Conservation (phyloP, 2,888 invertebrate species). For the Mimas tiliae region DNA sequence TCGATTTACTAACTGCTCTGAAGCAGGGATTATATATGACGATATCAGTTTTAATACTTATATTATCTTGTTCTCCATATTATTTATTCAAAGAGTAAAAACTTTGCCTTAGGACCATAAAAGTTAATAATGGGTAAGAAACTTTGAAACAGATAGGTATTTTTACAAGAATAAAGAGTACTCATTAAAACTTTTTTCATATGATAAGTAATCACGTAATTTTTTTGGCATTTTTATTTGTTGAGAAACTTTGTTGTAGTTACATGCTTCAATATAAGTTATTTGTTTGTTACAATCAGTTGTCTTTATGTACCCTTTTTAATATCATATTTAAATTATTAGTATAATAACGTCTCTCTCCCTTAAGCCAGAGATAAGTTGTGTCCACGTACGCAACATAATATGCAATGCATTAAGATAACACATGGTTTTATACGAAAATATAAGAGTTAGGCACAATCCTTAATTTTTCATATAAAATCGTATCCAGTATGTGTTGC, state of each 20-base stretch:
- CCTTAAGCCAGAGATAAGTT: no score
- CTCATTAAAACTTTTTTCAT: constrained; percentile 25
- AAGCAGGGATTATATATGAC: not conserved
- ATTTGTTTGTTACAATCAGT: not conserved
- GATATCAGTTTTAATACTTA: not conserved
- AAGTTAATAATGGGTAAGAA: constrained; percentile 25
- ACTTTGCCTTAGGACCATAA: not conserved
- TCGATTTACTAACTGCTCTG: not conserved
- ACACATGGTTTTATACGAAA: no score
- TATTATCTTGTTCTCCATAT: not conserved
- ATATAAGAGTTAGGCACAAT: no score
- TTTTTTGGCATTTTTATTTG: constrained; percentile 19
- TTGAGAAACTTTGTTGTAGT: not conserved
- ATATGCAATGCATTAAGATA: no score
- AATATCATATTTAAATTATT: not conserved
- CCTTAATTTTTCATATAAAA: no score
- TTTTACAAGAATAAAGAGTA: constrained; percentile 14
- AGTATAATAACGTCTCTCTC: no score
- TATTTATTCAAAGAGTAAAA: constrained; percentile 5
- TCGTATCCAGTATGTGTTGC: no score
- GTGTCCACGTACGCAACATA: no score
- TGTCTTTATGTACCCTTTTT: not conserved
- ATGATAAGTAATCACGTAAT: not conserved
- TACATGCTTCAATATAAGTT: not conserved
- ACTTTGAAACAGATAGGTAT: constrained; percentile 16